These are phyloP conservation scores for Cheilosia vernalis DNA, from an alignment of 2,888 invertebrate species.

Conservation along the genomic window DNA sequence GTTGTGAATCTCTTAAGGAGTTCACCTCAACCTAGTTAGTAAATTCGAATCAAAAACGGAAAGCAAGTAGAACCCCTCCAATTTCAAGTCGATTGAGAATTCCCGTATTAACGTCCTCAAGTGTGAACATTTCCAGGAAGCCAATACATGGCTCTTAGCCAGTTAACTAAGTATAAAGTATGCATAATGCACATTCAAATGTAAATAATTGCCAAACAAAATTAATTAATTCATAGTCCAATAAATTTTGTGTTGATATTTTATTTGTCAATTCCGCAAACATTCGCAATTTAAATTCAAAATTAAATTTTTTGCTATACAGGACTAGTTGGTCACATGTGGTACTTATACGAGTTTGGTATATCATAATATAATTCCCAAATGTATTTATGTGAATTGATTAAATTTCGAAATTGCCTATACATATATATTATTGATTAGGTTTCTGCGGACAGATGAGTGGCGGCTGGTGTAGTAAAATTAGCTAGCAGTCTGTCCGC, in stretches of 20 bases:
- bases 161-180: too few species aligned
- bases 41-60: too few species aligned
- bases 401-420: conserved; percentile 25
- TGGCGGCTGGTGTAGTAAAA: background rate
- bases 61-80: too few species aligned
- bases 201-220: background rate
- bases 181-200: too few species aligned
- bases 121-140: too few species aligned
- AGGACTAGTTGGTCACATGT: too few species aligned
- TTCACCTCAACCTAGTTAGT: too few species aligned
- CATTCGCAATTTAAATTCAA: conserved; percentile 32
- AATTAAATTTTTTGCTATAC: background rate
- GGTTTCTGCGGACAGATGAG: conserved; percentile 37
- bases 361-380: background rate
- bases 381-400: conserved; percentile 12
- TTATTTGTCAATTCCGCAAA: background rate
- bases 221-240: conserved; percentile 13
- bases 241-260: conserved; percentile 3
- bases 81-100: too few species aligned
- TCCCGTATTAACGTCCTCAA: too few species aligned
- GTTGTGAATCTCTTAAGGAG: too few species aligned
- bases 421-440: conserved; percentile 22
- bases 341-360: too few species aligned
- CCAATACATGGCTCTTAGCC: too few species aligned
- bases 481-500: background rate